Evolutionary conservation across 2,113 vertebrate species (phyloP).

Genomic region (Phocoena sinus): DNA sequence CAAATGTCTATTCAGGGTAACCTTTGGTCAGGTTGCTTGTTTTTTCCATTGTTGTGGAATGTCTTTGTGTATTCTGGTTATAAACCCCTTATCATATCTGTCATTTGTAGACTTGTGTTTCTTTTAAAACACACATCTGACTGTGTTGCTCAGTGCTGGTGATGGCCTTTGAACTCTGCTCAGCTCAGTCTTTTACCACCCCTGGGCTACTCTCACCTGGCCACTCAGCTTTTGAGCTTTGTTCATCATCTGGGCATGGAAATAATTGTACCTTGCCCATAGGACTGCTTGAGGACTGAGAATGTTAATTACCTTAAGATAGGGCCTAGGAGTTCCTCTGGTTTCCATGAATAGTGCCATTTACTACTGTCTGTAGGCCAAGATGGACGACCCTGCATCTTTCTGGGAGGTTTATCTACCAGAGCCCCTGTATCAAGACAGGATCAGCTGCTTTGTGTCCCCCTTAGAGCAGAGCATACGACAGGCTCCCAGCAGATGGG

Average conservation of each 20-base stretch:
- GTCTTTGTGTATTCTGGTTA: not conserved
- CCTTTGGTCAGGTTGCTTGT: not conserved
- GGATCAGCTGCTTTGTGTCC: not conserved
- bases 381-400: not conserved
- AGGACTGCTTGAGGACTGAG: not conserved
- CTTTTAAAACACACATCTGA: not conserved
- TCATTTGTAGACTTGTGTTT: not conserved
- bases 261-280: not conserved
- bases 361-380: not conserved
- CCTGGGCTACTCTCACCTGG: not conserved
- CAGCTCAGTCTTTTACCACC: not conserved
- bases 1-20: not conserved
- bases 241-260: not conserved
- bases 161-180: not conserved
- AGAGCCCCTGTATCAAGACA: not conserved
- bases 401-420: not conserved
- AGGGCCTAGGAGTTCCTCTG: not conserved
- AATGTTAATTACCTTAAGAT: not conserved
- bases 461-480: not conserved
- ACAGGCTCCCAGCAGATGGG: not conserved
- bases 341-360: not conserved
- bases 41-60: not conserved
- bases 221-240: not conserved
- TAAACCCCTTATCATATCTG: not conserved
- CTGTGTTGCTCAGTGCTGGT: not conserved